Evolutionary conservation across 2,797 vertebrate species (phyloP), one percentile per base, ranked within the genome.

Genomic region (Champsocephalus esox): DNA sequence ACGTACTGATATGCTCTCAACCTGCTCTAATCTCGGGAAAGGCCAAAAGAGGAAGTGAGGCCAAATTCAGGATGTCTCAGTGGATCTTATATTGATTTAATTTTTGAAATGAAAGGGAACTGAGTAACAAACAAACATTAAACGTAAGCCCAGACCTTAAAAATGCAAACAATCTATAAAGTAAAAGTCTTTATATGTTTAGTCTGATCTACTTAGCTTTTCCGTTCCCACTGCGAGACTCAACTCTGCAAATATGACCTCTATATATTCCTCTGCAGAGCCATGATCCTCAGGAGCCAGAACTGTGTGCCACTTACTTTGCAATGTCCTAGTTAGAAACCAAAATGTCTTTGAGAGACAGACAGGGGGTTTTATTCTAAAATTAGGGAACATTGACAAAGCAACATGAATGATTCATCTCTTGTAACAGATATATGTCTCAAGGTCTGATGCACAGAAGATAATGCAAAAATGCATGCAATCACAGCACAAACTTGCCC

Each of bases 301-400:
- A 73, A 69, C 54, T 70, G 63, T 76, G 92, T 80, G 80, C 91
- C 73, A 91, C 72, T 88, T 92, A 79, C 75, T 75, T 78, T 65
- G 56, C 52, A 85, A 34, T 24, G 83, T 83, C 92, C 93, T 80
- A 90, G 81, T 88, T 93, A 76, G 41, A 84, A 85, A 75, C 58
- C 59, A 64, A 82, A 80, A 87, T 56, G 46, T 81, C 70, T 80
- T 51, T 66, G 58, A 81, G 59, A 80, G 80, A 76, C 28, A 79
- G 51, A 32, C 70, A 43, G 60, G 2, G 6, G 50, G 73, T 41
- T 69, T 52, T 8, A 71, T 70, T 70, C 68, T 81, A 38, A 75
- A 83, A 73, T 58, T 67, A 28, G 28, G 8, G 34, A 38, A 38
- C 34, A 38, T 38, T 38, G 2, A 38, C 34, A 38, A 38, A 38